Percentiles rank a stretch among this genome's conserved stretches.
Evolutionary conservation across 53 echinoderm and acorn worm species (phyloP).

Genomic region (Luidia sarsii): DNA sequence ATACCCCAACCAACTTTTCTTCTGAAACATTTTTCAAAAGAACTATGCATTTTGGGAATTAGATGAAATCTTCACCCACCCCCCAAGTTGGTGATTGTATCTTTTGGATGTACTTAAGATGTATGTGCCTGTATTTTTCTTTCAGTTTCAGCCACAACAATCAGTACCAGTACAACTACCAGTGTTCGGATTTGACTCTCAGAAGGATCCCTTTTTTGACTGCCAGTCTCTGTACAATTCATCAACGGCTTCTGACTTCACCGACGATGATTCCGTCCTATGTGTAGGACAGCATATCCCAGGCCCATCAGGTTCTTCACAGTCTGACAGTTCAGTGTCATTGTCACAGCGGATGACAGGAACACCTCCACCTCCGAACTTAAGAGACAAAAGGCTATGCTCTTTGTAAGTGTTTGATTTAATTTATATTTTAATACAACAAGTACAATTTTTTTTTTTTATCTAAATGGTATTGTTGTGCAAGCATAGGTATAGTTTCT

Average conservation of each 20-base stretch:
- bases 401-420: slow-evolving; percentile 42
- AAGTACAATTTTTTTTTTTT: background rate
- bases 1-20: too few relatives aligned
- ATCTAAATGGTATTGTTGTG: background rate
- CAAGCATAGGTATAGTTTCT: background rate
- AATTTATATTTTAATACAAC: background rate
- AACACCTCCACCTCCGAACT: slow-evolving; percentile 34
- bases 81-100: background rate
- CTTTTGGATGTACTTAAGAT: background rate
- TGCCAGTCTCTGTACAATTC: slow-evolving; percentile 9
- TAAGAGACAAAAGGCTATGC: slow-evolving; percentile 34
- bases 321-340: slow-evolving; percentile 3
- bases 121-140: slow-evolving; percentile 11
- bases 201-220: slow-evolving; percentile 1
- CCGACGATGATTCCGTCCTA: slow-evolving; percentile 8
- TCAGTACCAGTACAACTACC: slow-evolving; percentile 26
- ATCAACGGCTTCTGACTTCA: slow-evolving; percentile 16
- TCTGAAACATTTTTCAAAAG: too few relatives aligned
- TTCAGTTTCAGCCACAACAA: slow-evolving; percentile 37
- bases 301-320: slow-evolving; percentile 6
- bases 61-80: background rate
- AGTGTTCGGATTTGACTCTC: slow-evolving; percentile 17
- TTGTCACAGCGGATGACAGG: slow-evolving; percentile 27
- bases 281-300: slow-evolving; percentile 10
- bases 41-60: slow-evolving; percentile 9